A percentile compares a stretch with the other conserved stretches of the same genome.
Evolutionary conservation across 2,113 vertebrate genomes (phyloP).

Genomic region (Lipophrys pholis): DNA sequence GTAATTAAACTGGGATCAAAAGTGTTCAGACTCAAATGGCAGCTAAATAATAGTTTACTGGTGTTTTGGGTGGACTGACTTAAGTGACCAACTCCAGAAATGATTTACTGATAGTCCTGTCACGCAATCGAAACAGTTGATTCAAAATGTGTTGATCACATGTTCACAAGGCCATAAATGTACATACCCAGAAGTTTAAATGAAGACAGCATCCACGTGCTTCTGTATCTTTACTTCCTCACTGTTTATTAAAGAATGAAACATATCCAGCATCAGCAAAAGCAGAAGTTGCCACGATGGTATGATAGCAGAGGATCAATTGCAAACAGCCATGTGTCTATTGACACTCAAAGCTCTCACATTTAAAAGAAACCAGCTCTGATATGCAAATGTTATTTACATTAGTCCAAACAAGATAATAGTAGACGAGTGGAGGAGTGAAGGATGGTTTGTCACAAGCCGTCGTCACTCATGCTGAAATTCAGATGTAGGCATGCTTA

Average conservation of each 20-base stretch:
- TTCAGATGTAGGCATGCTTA: background rate
- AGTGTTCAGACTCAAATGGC: too few species aligned
- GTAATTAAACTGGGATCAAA: too few species aligned
- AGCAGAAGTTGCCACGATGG: conserved; percentile 63
- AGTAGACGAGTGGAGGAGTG: background rate
- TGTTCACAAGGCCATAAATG: background rate
- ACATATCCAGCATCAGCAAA: conserved; percentile 48
- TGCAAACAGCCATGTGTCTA: conserved; percentile 12
- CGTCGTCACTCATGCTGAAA: background rate
- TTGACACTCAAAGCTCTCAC: background rate
- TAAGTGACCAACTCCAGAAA: background rate
- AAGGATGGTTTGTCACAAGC: background rate
- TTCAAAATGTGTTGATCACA: background rate
- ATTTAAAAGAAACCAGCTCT: background rate
- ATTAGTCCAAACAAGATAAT: conserved; percentile 16
- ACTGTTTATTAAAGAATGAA: conserved; percentile 50
- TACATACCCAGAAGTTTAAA: conserved; percentile 9
- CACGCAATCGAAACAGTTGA: background rate
- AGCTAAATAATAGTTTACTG: too few species aligned
- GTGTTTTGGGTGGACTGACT: too few species aligned
- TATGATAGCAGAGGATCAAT: background rate
- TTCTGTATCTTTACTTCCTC: conserved; percentile 53
- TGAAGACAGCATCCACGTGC: conserved; percentile 7
- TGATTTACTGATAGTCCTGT: background rate
- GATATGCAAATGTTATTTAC: background rate